Base-by-base conservation (phyloP, 2,888 invertebrate species). In the Theretra japonica region DNA sequence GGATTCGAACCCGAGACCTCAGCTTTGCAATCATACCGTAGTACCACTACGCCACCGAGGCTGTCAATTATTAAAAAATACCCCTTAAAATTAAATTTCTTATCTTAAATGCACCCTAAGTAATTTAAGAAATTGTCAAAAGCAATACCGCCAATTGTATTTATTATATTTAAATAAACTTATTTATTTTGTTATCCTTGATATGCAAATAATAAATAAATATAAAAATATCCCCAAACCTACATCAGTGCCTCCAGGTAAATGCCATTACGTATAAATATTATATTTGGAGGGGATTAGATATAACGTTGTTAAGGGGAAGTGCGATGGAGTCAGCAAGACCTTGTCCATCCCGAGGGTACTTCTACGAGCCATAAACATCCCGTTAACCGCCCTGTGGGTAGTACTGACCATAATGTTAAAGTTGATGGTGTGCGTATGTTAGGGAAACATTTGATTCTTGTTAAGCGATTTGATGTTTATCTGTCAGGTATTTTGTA, bases 261-360 rank as follows among this genome's bases (percentile, higher is more conserved):
- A 73, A 75, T 75, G 70, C 72, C 69, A 75, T 76, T 76, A 76
- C 30, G 72, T 74, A 72, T 82, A 76, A 83, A 83, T 83, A 82
- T 80, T 82, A 77, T 68, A 83, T 82, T 75, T 62, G 78, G 77
- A 83, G 79, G 75, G 78, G 74, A 75, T 79, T 74, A 75, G 76
- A 77, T 76, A 77, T 82, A 81, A 75, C 76, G 77, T 74, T 77
- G 70, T 68, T n/a, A 71, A 75, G 77, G 78, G 79, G 58, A 70
- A 72, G 72, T 59, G 71, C 68, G 73, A 70, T 77, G 75, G 76
- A 75, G 73, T 80, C 77, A 73, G 75, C 70, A 79, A 81, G 79
- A 74, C 76, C 74, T 74, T 53, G 74, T 74, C 70, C 73, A 76
- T 77, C 77, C 75, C 72, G 79, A 77, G 81, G 76, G 74, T 74